Percentiles rank a stretch among this genome's conserved stretches.
phyloP scores from a whole-genome alignment of 2,113 vertebrate genomes.

The Centropus unirufus region DNA sequence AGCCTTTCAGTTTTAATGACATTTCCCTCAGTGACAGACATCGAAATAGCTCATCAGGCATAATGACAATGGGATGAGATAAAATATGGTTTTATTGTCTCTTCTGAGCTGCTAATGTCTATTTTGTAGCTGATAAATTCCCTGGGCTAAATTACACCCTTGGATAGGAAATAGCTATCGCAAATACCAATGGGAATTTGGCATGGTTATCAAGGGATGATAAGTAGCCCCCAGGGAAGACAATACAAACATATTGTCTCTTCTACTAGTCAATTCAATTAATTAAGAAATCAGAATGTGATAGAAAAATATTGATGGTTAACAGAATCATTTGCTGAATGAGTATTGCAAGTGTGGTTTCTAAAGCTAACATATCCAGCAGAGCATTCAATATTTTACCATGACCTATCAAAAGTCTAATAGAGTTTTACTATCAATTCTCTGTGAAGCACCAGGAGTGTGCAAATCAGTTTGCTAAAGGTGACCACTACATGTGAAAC shows the following conservation, averaged over 20 bases:
- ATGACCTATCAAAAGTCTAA: background rate
- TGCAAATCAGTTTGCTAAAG: constrained; percentile 4
- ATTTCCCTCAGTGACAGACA: background rate
- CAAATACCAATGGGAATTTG: background rate
- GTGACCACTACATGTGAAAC: background rate
- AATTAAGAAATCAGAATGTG: constrained; percentile 39
- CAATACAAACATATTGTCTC: background rate
- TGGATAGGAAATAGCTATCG: background rate
- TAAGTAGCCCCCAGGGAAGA: background rate
- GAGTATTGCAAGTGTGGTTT: background rate
- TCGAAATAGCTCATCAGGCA: constrained; percentile 22
- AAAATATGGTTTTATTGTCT: background rate
- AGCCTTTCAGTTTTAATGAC: background rate
- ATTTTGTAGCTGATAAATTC: constrained; percentile 39
- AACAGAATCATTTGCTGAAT: background rate
- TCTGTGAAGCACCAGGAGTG: background rate
- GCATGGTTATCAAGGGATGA: background rate
- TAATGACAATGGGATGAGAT: background rate
- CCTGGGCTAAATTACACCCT: constrained; percentile 5
- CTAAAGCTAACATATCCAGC: background rate
- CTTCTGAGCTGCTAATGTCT: background rate
- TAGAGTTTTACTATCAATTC: background rate
- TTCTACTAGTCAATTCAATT: background rate
- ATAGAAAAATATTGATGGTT: constrained; percentile 4
- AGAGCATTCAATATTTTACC: background rate